Evolutionary conservation across 2,888 invertebrate genomes (phyloP), one percentile per base, ranked within the genome.

Genomic region (Trimorus sp.): DNA sequence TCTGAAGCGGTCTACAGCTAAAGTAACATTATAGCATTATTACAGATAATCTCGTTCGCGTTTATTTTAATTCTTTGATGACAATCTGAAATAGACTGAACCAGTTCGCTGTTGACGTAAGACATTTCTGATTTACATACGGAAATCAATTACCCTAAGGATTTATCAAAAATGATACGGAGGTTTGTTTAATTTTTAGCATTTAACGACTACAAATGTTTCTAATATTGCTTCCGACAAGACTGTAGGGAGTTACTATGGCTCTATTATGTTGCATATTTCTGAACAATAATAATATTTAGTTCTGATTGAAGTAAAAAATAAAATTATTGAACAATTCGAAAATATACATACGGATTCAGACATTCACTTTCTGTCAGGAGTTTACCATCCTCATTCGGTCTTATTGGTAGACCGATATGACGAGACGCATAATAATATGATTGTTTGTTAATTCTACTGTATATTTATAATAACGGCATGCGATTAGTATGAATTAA

Each of bases 1-100:
- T 89, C 89, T 88, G 87, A 86, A 89, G 87, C 88, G 85, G 85
- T 77, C 85, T 87, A 84, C 79, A 84, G 76, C 82, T 78, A 75
- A 82, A 87, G 85, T 84, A 85, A 84, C 85, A 85, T 79, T 84
- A 83, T 79, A 79, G 85, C 83, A 87, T 89, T 88, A 87, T 88
- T 73, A 80, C 82, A 84, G 87, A 88, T 89, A 87, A 89, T 89
- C 86, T 87, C 83, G 83, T 83, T 87, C 81, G 79, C 86, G 84
- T 88, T 88, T 85, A 86, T 84, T 69, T 79, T 79, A 74, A 68
- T 73, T 77, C 79, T 74, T 80, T 80, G 77, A 83, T 76, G 71
- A 77, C 79, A 76, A 58, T 74, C 49, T 71, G 45, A 73, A 83
- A 70, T 63, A 56, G 69, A 63, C 54, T 40, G 59, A 62, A 68